Base-by-base conservation (phyloP, 1,140 invertebrate species). In the Monomorium pharaonis region DNA sequence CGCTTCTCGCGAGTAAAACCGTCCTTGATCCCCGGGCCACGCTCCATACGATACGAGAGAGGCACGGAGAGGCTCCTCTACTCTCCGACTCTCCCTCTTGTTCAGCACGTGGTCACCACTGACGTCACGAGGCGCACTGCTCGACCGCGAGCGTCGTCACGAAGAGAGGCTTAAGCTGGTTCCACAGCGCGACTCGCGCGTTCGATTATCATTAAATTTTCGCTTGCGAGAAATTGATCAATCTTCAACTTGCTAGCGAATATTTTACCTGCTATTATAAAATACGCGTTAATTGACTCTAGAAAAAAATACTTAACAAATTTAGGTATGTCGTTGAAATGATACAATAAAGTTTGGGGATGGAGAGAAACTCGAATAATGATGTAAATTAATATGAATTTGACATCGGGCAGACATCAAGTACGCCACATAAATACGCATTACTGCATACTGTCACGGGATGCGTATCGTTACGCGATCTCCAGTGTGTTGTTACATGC, bases 21-120 rank as follows among this genome's bases (percentile, higher is more conserved):
- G 93, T 94, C 94, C 94, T 94, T 94, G 94, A 94, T 94, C 94
- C 93, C 92, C 88, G 92, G 93, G 92, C 92, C 94, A 94, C 93
- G 93, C 92, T 94, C 90, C 90, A 92, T 88, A 90, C 90, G 92
- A 89, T 91, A 92, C 90, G 88, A 91, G 91, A 89, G 90, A 89
- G 91, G 91, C 86, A 88, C 85, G 51, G 86, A 91, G 89, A 86
- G 86, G 67, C 76, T 86, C 84, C 86, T 88, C 65, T 77, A 72
- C 76, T 78, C 62, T 60, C 58, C 75, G 85, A 90, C 89, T 91
- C 89, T 91, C 89, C 86, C 88, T 93, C 92, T 93, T 91, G 89
- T 92, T 92, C 88, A 92, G 90, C 93, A 94, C 93, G 93, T 94
- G 93, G 93, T 93, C 91, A 90, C 89, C 85, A 86, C 90, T 93